Conservation (phyloP, 30 jellyfish, hydroid and myxozoan genomes). For the Rhopilema esculentum region DNA sequence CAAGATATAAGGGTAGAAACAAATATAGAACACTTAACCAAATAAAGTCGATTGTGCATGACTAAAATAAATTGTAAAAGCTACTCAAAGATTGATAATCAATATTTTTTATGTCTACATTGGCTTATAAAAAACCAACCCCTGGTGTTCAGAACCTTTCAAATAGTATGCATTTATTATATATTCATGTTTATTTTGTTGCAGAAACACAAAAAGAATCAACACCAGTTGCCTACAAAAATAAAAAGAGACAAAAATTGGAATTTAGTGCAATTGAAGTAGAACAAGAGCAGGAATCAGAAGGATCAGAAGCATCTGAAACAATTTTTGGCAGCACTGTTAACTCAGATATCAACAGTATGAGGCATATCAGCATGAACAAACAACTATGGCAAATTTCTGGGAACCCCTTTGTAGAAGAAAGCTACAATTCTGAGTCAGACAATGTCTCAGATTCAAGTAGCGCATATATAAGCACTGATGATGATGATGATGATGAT, state of each 20-base stretch:
- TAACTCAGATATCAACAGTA: too few relatives aligned
- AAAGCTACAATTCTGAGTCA: slow-evolving; percentile 7
- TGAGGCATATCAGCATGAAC: too few relatives aligned
- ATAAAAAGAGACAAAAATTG: slow-evolving; percentile 16
- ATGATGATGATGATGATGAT: not conserved
- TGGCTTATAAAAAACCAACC: not conserved
- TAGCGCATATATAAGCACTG: not conserved
- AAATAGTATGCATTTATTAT: too few relatives aligned
- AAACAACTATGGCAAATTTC: slow-evolving; percentile 13
- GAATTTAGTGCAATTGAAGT: too few relatives aligned
- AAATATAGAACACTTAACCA: not conserved
- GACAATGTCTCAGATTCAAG: slow-evolving; percentile 20
- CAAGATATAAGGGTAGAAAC: not conserved
- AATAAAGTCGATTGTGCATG: not conserved
- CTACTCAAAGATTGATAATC: not conserved
- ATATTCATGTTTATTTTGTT: too few relatives aligned
- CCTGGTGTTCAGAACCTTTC: too few relatives aligned
- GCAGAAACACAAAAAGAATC: slow-evolving; percentile 6
- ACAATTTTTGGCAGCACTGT: too few relatives aligned
- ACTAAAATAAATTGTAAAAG: not conserved
- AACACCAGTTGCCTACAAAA: slow-evolving; percentile 7
- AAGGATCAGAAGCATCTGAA: too few relatives aligned
- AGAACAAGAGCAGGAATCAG: too few relatives aligned
- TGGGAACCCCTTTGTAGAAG: slow-evolving; percentile 22
- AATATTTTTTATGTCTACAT: not conserved